phyloP scores from a whole-genome alignment of 1,140 invertebrate genomes.

The Procambarus clarkii region DNA sequence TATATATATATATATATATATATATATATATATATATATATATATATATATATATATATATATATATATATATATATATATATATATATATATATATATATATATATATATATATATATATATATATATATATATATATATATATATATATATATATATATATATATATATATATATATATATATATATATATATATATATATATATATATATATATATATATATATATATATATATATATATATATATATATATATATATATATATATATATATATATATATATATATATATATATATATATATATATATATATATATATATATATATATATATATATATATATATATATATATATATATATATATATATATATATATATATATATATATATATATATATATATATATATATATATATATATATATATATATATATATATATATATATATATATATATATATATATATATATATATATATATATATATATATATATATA shows the following conservation, averaged over 20 bases:
- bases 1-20: too few species aligned
- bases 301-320: constrained; percentile 24
- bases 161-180: constrained; percentile 10
- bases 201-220: neutral
- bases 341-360: constrained; percentile 12
- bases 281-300: constrained; percentile 28
- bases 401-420: constrained; percentile 13
- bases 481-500: too few species aligned
- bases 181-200: constrained; percentile 11
- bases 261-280: constrained; percentile 34
- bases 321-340: neutral
- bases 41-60: too few species aligned
- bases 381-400: neutral
- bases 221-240: constrained; percentile 16
- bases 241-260: too few species aligned
- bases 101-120: constrained; percentile 25
- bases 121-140: constrained; percentile 25
- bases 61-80: too few species aligned
- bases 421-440: constrained; percentile 2
- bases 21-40: too few species aligned
- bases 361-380: neutral
- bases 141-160: constrained; percentile 22
- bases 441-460: neutral
- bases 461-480: neutral
- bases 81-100: neutral